Evolutionary conservation across 2,888 invertebrate genomes (phyloP).

Genomic region (Neoitamus cyanurus): DNA sequence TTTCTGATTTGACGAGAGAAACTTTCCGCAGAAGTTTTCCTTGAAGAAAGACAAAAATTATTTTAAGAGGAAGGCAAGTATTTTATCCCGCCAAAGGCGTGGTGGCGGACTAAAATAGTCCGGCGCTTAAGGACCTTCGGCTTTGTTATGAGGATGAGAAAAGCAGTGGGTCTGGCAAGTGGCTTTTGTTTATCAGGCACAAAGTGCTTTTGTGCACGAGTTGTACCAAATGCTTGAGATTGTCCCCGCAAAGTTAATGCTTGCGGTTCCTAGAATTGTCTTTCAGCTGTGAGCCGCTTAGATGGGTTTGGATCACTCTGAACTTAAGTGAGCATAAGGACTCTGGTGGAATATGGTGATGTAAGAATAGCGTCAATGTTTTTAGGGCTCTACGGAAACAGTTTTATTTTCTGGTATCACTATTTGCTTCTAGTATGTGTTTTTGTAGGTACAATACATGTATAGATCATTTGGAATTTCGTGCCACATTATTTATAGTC

Average conservation of each 20-base stretch:
- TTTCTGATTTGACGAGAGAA: not conserved
- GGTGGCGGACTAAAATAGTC: not conserved
- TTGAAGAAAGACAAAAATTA: not conserved
- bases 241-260: not conserved
- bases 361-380: not conserved
- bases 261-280: not conserved
- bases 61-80: not conserved
- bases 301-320: not conserved
- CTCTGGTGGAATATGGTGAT: not conserved
- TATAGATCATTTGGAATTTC: too few species aligned
- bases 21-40: not conserved
- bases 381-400: too few species aligned
- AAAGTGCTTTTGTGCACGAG: not conserved
- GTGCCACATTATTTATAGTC: too few species aligned
- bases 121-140: not conserved
- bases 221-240: not conserved
- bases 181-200: constrained; percentile 12
- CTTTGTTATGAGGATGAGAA: not conserved
- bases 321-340: not conserved
- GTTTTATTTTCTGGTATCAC: too few species aligned
- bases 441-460: too few species aligned
- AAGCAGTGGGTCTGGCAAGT: not conserved
- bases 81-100: not conserved
- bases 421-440: too few species aligned
- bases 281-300: not conserved